Conservation (phyloP, 1,140 invertebrate genomes). For the Rhagoletis pomonella region DNA sequence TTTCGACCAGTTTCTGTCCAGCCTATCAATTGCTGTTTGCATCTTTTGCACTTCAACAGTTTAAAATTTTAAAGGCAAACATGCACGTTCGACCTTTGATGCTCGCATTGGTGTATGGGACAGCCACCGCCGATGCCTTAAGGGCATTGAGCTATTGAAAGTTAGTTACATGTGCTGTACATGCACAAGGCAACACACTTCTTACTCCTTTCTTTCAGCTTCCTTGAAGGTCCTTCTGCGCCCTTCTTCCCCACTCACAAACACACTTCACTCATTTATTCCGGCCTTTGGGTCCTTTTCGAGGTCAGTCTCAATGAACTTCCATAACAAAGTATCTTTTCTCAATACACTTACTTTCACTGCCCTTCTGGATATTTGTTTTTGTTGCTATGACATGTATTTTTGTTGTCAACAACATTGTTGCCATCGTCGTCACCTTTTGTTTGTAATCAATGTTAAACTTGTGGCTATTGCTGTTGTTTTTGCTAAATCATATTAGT, state of each 20-base stretch:
- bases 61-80: constrained; percentile 39
- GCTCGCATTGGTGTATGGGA: background rate
- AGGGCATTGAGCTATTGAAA: constrained; percentile 33
- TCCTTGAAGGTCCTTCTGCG: background rate
- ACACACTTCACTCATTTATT: background rate
- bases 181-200: background rate
- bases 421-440: constrained; percentile 40
- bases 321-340: constrained; percentile 31
- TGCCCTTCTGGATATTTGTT: background rate
- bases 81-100: constrained; percentile 29
- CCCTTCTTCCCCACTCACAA: background rate
- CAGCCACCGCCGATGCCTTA: background rate
- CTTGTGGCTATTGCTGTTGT: constrained; percentile 53
- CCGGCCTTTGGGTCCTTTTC: constrained; percentile 8
- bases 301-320: constrained; percentile 50
- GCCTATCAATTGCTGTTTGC: background rate
- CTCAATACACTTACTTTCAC: constrained; percentile 12
- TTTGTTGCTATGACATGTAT: constrained; percentile 2
- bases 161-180: constrained; percentile 22
- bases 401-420: constrained; percentile 46
- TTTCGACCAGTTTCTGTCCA: background rate
- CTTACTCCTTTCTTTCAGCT: background rate
- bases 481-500: constrained; percentile 67
- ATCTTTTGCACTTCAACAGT: constrained; percentile 29
- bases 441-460: constrained; percentile 45